A percentile compares a stretch with the other conserved stretches of the same genome.
Conservation (phyloP, 2,797 vertebrate genomes). For the Channallabes apus region DNA sequence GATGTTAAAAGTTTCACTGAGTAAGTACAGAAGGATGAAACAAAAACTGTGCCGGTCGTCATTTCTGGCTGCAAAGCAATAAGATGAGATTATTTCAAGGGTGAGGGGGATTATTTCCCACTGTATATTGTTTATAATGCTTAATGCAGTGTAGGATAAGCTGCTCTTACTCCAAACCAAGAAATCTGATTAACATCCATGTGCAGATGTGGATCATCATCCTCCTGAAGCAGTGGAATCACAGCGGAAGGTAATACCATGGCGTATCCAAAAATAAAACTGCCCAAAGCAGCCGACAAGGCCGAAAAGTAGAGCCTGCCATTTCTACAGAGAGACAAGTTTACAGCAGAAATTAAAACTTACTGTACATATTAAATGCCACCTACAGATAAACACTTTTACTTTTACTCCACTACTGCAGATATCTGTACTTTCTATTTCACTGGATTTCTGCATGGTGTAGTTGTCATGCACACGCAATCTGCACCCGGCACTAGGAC, state of each 20-base stretch:
- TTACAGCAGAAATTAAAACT: not conserved
- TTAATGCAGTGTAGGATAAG: not conserved
- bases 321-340: constrained; percentile 56
- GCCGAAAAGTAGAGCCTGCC: constrained; percentile 78
- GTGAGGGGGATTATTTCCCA: no score
- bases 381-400: not conserved
- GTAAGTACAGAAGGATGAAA: no score
- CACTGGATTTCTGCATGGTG: no score
- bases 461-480: no score
- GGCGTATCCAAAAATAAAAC: constrained; percentile 89
- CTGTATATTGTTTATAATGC: not conserved
- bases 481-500: no score
- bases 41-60: no score
- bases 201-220: constrained; percentile 67
- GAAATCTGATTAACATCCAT: constrained; percentile 76
- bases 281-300: constrained; percentile 87
- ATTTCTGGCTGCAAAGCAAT: no score
- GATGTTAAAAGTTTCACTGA: no score
- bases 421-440: no score
- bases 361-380: not conserved
- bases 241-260: constrained; percentile 90
- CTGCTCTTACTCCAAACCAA: constrained; percentile 83
- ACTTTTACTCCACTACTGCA: no score
- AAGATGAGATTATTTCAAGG: no score
- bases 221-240: constrained; percentile 76